These are phyloP conservation scores for Tenthredo distinguenda DNA, from an alignment of 2,888 invertebrate species.

Conservation along the genomic window DNA sequence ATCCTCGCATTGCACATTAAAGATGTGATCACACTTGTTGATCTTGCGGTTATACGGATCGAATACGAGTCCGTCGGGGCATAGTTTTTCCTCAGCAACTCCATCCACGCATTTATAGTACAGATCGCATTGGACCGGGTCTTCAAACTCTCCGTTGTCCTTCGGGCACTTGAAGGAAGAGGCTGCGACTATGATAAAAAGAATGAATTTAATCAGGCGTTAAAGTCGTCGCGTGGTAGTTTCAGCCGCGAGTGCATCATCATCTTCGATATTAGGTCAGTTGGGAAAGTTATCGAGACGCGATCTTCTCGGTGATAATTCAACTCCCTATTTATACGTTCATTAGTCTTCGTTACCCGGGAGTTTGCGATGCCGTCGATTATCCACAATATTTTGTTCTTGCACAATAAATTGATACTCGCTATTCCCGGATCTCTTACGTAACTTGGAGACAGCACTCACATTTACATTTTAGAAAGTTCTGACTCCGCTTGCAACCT, in stretches of 20 bases:
- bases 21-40: conserved; percentile 95
- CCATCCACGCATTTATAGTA: conserved; percentile 90
- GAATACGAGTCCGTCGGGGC: conserved; percentile 94
- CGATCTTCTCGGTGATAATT: neutral
- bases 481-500: conserved; percentile 30
- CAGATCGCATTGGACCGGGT: conserved; percentile 91
- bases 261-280: neutral
- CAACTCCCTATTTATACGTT: neutral
- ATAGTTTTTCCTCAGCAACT: conserved; percentile 86
- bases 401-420: conserved; percentile 23
- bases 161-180: conserved; percentile 86
- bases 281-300: neutral
- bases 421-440: conserved; percentile 60
- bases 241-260: neutral
- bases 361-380: neutral
- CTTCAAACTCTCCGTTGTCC: conserved; percentile 90
- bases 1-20: conserved; percentile 95
- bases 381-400: neutral
- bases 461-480: conserved; percentile 78
- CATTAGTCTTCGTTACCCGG: neutral
- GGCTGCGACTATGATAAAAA: conserved; percentile 78
- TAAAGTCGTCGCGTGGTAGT: neutral
- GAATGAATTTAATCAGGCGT: conserved; percentile 56
- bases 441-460: conserved; percentile 69
- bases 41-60: conserved; percentile 91